A percentile compares a stretch with the other conserved stretches of the same genome.
phyloP scores from a whole-genome alignment of 2,797 vertebrate species.

The Sebastes goodei region DNA sequence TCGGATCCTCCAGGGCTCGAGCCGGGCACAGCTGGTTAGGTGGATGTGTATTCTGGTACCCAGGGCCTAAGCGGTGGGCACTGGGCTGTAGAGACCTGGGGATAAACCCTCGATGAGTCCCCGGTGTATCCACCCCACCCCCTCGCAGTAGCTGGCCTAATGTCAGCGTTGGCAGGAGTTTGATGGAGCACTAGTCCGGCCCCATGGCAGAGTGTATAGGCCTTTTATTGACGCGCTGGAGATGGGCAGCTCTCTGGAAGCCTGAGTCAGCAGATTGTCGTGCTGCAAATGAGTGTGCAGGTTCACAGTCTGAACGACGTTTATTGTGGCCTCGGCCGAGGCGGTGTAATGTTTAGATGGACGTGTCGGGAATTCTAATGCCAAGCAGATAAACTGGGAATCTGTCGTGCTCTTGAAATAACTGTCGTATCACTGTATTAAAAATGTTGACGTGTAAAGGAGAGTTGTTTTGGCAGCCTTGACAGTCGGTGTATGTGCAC shows the following conservation, averaged over 20 bases:
- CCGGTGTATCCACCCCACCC: conserved; percentile 35
- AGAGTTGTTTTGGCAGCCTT: conserved; percentile 10
- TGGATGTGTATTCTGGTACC: conserved; percentile 57
- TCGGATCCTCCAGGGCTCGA: conserved; percentile 36
- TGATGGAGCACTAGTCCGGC: conserved; percentile 65
- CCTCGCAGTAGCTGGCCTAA: conserved; percentile 37
- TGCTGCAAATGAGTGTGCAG: conserved; percentile 53
- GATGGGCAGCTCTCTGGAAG: conserved; percentile 60
- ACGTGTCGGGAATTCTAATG: conserved; percentile 51
- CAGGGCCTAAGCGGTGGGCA: conserved; percentile 58
- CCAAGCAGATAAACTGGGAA: conserved; percentile 8
- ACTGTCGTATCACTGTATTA: conserved; percentile 10
- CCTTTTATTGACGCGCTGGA: conserved; percentile 71
- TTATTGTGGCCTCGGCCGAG: conserved; percentile 41
- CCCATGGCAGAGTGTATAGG: conserved; percentile 50
- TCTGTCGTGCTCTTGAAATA: conserved; percentile 6
- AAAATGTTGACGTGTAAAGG: conserved; percentile 2
- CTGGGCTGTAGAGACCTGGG: conserved; percentile 63
- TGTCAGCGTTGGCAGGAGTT: conserved; percentile 63
- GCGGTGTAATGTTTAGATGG: conserved; percentile 31
- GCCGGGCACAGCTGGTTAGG: conserved; percentile 67
- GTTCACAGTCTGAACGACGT: conserved; percentile 44
- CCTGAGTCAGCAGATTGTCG: conserved; percentile 75
- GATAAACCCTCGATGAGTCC: conserved; percentile 62
- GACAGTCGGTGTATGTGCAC: neutral